A percentile compares a stretch with the other conserved stretches of the same genome.
phyloP scores from a whole-genome alignment of 2,113 vertebrate genomes.

The Pardalotus punctatus region DNA sequence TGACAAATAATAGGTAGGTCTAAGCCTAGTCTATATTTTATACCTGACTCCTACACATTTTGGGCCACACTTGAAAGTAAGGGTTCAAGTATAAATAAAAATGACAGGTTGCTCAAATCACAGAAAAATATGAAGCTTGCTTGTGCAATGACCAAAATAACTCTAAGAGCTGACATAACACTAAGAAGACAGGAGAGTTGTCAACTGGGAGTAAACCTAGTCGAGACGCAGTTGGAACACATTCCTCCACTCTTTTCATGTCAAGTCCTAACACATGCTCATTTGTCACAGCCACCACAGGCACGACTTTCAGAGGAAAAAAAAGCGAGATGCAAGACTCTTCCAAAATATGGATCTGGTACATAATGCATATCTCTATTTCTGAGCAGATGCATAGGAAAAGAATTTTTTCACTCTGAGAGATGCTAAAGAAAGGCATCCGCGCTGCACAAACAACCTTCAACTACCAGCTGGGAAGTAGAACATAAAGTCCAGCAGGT shows the following conservation, averaged over 20 bases:
- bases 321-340: not conserved
- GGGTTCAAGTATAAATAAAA: slow-evolving; percentile 3
- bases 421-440: not conserved
- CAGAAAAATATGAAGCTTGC: not conserved
- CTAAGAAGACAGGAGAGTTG: not conserved
- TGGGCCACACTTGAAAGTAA: not conserved
- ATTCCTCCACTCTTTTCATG: not conserved
- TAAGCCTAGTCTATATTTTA: not conserved
- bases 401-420: not conserved
- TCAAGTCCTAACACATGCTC: not conserved
- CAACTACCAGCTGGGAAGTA: not conserved
- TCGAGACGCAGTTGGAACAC: not conserved
- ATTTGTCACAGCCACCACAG: not conserved
- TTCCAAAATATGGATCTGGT: not conserved
- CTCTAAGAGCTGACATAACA: not conserved
- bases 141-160: not conserved
- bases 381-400: not conserved
- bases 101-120: not conserved
- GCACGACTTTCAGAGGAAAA: not conserved
- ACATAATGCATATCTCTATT: not conserved
- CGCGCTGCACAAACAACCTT: not conserved
- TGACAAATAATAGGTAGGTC: not conserved
- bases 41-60: not conserved
- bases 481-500: not conserved
- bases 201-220: not conserved